These are phyloP conservation scores for Monopis laevigella DNA, from an alignment of 2,888 invertebrate genomes.

Conservation along the genomic window DNA sequence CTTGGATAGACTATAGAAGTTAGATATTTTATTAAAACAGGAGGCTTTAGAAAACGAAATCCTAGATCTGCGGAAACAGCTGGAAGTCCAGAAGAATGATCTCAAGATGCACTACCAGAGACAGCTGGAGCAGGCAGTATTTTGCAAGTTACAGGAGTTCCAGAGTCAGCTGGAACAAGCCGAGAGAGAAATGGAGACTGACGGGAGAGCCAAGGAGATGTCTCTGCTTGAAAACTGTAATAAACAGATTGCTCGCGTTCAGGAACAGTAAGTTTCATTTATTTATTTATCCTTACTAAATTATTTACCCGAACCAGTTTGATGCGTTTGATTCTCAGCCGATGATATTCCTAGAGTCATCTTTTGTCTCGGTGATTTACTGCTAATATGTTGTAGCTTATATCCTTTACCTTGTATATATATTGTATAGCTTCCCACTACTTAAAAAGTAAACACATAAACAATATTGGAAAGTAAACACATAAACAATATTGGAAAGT, in stretches of 20 bases:
- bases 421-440: too few species aligned
- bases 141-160: slow-evolving; percentile 80
- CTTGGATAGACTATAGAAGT: too few species aligned
- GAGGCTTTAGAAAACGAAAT: slow-evolving; percentile 61
- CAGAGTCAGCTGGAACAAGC: slow-evolving; percentile 77
- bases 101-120: slow-evolving; percentile 81
- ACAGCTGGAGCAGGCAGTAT: slow-evolving; percentile 81
- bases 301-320: too few species aligned
- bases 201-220: slow-evolving; percentile 71
- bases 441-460: too few species aligned
- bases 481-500: too few species aligned
- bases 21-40: slow-evolving; percentile 31
- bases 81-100: slow-evolving; percentile 73
- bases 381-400: too few species aligned
- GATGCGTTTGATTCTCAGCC: too few species aligned
- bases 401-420: too few species aligned
- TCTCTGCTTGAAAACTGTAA: slow-evolving; percentile 75
- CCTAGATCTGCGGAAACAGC: slow-evolving; percentile 56
- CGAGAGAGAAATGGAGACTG: slow-evolving; percentile 70
- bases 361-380: too few species aligned
- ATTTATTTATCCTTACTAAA: slow-evolving; percentile 4
- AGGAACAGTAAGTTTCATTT: slow-evolving; percentile 49
- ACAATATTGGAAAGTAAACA: too few species aligned
- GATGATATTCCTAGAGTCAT: too few species aligned
- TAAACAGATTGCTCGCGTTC: slow-evolving; percentile 75